Base-by-base conservation (phyloP, 64 coral and sea anemone genomes). In the Astreopora myriophthalma region DNA sequence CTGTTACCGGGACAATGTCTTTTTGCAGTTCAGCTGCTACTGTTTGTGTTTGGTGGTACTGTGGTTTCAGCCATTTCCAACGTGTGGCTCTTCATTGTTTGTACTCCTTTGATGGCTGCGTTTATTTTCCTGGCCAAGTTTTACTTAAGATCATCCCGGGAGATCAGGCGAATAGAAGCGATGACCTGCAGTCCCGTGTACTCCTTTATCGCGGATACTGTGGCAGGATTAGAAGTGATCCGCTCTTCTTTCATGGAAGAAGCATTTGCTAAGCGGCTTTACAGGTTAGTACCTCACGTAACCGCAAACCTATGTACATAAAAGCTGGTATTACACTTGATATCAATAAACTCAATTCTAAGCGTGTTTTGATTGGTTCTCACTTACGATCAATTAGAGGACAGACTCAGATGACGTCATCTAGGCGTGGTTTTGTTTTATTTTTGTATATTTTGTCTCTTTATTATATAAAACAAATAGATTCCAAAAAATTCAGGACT, bases 111-210 rank as follows among this genome's bases (percentile, higher is more conserved):
- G 13, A 64, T 49, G 33, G 7, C 26, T 16, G 6, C 79, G 38
- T 77, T 84, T 69, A 26, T 48, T 16, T 90, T 68, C 27, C 34
- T 86, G 9, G 48, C 34, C 1, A 82, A 72, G 26, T 91, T 69
- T 63, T 90, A 76, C 36, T 49, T 95, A 19, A 63, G 34, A 14
- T 63, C 62, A 5, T 60, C 75, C 24, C 77, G 88, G 19, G 93
- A 95, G 24, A 24, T 90, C 28, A 86, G 80, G 8, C 55, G 87
- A 35, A 58, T 95, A 22, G 87, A 95, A 13, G 64, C 92, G 3
- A 46, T 81, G 32, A 61, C 58, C 3, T 93, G 92, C 64, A 93
- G 92, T 26, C 75, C 75, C 1, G 61, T 93, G n/a, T 93, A 93
- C 71, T 86, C 84, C 34, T 85, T 77, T n/a, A 69, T 87, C 51